Evolutionary conservation across 1,140 invertebrate species (phyloP), one percentile per base, ranked within the genome.

Genomic region (Cydia pomonella): DNA sequence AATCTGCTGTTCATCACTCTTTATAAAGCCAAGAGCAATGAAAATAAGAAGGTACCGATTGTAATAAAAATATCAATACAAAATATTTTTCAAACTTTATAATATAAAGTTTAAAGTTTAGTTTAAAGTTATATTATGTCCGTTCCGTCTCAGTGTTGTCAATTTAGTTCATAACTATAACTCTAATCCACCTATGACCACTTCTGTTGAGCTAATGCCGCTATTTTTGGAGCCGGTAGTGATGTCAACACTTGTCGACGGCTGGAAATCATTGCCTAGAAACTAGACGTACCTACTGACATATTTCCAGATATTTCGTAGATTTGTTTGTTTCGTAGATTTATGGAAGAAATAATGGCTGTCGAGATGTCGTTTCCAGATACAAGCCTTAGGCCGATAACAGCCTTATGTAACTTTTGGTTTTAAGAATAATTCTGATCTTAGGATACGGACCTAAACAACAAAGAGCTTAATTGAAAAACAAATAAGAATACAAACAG

Each of bases 401-500:
- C 33, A 38, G 5, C 33, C 33, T 38, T 38, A 27, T 27, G 25
- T 1, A 27, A 27, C 25, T 2, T 27, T 9, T 1, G 1, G 7
- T 59, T 23, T 59, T 10, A 0, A 18, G 10, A 59, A 21, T 59
- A 23, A 9, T 23, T 23, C 2, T n/a, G 21, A 53, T 3, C 7
- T 59, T 59, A 23, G 21, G 4, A n/a, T 23, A 23, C 18, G 21
- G 9, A 18, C 18, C 16, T 44, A 44, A 21, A 23, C 21, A 59
- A 59, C 53, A 59, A 59, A 23, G 78, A 76, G 77, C 77, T 73
- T 85, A 73, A 88, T 88, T 87, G 88, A 84, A 83, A 88, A 89
- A 87, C 85, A 89, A 90, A 87, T 85, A 88, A 85, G 84, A 83
- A 78, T 73, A 77, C 64, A 12, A 71, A 81, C 62, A 81, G 82